Conservation (phyloP, 2,113 vertebrate genomes). For the Scomber scombrus region DNA sequence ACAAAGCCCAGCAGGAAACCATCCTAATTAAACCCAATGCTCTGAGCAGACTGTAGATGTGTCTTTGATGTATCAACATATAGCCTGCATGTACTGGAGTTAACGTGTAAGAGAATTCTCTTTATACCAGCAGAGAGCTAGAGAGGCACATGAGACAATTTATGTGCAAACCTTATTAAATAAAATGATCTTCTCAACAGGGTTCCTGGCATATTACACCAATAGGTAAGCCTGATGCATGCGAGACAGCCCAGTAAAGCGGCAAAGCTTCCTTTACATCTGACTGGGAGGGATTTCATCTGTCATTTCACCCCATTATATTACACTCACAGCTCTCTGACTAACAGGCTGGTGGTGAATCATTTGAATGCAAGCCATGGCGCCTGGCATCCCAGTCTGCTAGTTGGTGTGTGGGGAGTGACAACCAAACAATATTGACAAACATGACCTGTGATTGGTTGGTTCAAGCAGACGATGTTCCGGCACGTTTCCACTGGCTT, state of each 20-base stretch:
- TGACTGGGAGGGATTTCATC: slow-evolving; percentile 56
- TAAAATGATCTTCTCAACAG: slow-evolving; percentile 36
- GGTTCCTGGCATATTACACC: slow-evolving; percentile 7
- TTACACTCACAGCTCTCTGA: slow-evolving; percentile 58
- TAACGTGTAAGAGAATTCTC: not conserved
- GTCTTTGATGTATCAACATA: slow-evolving; percentile 23
- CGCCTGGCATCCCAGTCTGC: slow-evolving; percentile 43
- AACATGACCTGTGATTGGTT: slow-evolving; percentile 56
- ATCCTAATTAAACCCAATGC: slow-evolving; percentile 54
- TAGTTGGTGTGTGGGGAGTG: slow-evolving; percentile 29
- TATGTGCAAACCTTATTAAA: slow-evolving; percentile 42
- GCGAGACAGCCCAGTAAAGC: slow-evolving; percentile 20
- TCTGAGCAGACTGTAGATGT: slow-evolving; percentile 12
- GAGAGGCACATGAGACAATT: slow-evolving; percentile 14
- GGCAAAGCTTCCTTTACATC: slow-evolving; percentile 47
- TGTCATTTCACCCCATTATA: slow-evolving; percentile 60
- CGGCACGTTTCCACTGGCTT: slow-evolving; percentile 27
- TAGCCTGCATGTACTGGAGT: not conserved
- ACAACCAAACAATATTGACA: slow-evolving; percentile 57
- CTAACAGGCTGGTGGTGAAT: slow-evolving; percentile 54
- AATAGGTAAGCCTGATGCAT: slow-evolving; percentile 17
- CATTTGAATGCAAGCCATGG: slow-evolving; percentile 52
- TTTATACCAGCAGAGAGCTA: not conserved
- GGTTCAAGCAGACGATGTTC: slow-evolving; percentile 23
- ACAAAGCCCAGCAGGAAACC: slow-evolving; percentile 40